Evolutionary conservation across 2,113 vertebrate species (phyloP).

Genomic region (Prunella fulvescens): DNA sequence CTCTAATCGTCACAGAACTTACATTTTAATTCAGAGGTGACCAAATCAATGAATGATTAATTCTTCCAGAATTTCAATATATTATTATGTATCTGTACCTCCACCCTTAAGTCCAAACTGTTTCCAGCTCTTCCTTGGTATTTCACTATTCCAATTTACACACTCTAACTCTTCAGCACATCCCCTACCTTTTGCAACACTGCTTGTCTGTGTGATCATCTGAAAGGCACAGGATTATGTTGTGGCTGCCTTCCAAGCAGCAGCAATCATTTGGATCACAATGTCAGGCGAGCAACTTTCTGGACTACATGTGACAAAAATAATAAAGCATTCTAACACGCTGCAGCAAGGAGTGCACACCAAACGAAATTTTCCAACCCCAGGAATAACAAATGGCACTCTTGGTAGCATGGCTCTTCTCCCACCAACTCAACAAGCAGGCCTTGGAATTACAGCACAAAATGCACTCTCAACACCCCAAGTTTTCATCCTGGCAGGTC

Average conservation of each 20-base stretch:
- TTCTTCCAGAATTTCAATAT: background rate
- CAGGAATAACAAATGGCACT: background rate
- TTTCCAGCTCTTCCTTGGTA: background rate
- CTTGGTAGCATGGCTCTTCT: background rate
- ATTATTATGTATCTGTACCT: no score
- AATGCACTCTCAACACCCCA: background rate
- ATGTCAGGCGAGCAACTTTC: background rate
- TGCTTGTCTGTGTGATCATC: background rate
- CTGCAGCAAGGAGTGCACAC: background rate
- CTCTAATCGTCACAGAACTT: background rate
- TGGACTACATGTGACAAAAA: background rate
- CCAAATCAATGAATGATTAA: background rate
- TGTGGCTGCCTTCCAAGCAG: background rate
- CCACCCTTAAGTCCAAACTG: background rate
- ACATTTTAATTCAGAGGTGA: background rate
- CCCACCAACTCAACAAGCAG: background rate
- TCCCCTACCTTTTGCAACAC: background rate
- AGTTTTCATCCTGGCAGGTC: background rate
- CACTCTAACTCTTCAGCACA: background rate
- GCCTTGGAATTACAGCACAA: background rate
- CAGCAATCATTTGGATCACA: background rate
- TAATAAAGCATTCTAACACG: background rate
- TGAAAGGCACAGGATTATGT: background rate
- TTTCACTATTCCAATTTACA: background rate
- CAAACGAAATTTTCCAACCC: background rate